A percentile compares a stretch with the other conserved stretches of the same genome.
Evolutionary conservation across 2,113 vertebrate species (phyloP).

Genomic region (Menidia beryllina): DNA sequence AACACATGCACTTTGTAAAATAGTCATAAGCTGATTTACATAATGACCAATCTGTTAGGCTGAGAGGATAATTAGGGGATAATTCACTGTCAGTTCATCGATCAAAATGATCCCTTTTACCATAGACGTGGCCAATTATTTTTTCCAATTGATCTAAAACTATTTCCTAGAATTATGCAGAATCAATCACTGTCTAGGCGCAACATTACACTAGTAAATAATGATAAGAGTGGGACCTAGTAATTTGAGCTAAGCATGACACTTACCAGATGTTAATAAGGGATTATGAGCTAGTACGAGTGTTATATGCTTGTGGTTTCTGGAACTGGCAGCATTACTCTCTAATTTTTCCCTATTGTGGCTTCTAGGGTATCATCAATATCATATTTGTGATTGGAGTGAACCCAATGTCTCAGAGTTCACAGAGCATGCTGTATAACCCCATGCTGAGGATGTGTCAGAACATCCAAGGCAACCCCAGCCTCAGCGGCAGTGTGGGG

Average conservation of each 20-base stretch:
- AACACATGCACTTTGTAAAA: no score
- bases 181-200: neutral
- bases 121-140: neutral
- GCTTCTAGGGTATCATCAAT: constrained; percentile 83
- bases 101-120: neutral
- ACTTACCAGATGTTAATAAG: neutral
- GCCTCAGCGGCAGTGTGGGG: constrained; percentile 70
- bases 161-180: neutral
- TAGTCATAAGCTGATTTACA: no score
- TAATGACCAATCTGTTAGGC: neutral
- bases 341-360: neutral
- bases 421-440: constrained; percentile 84
- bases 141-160: neutral
- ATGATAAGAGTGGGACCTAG: neutral
- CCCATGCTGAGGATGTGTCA: constrained; percentile 86
- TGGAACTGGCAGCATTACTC: neutral
- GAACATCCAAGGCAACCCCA: constrained; percentile 79
- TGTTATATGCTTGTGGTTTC: neutral
- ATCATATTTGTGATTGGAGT: constrained; percentile 90
- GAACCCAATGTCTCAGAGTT: constrained; percentile 88
- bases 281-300: neutral
- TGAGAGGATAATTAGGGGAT: neutral
- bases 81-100: neutral
- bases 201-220: neutral
- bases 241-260: neutral